phyloP scores from a whole-genome alignment of 2,113 vertebrate species.

The Serinus canaria region DNA sequence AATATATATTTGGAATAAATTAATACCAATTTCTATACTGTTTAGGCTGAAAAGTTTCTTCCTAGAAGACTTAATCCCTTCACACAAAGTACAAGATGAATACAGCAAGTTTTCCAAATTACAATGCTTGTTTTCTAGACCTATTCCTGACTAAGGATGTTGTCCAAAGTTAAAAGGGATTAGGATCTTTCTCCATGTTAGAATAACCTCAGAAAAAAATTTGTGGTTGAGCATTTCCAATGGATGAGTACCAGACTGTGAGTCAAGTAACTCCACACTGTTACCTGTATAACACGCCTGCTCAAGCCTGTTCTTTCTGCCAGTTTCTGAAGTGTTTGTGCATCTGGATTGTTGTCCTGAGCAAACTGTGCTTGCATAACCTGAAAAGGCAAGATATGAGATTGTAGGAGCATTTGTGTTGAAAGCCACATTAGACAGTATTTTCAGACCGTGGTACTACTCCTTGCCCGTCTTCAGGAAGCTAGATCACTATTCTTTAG shows the following conservation, averaged over 20 bases:
- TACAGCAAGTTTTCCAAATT: background rate
- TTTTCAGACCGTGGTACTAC: rapidly evolving
- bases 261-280: background rate
- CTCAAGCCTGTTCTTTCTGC: conserved; percentile 97
- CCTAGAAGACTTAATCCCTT: background rate
- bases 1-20: background rate
- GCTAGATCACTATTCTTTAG: background rate
- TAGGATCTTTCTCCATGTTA: background rate
- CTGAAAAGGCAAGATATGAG: conserved; percentile 67
- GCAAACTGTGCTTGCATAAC: conserved; percentile 99
- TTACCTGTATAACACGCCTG: conserved; percentile 96
- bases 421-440: background rate
- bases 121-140: background rate
- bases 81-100: background rate
- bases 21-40: background rate
- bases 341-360: conserved; percentile 98
- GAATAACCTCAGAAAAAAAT: background rate
- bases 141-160: background rate
- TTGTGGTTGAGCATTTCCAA: background rate
- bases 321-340: conserved; percentile 95
- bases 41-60: background rate
- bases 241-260: background rate
- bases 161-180: background rate
- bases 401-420: background rate
- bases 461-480: background rate